Base-by-base conservation (phyloP, 53 echinoderm and acorn worm species). In the Luidia sarsii region DNA sequence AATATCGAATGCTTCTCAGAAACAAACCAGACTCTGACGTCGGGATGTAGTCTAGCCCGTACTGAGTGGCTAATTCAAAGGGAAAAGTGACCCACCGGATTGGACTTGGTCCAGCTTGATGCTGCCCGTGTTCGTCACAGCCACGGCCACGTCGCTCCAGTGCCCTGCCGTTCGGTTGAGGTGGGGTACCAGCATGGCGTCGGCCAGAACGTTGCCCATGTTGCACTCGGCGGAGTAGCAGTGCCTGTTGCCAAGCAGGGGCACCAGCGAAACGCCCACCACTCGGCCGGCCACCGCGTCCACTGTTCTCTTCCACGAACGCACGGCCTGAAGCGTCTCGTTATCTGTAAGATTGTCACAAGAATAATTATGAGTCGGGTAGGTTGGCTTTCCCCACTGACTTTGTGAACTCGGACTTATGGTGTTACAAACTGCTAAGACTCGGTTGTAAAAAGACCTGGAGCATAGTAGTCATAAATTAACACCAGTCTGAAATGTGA, bases 211-310 rank as follows among this genome's bases (percentile, higher is more conserved):
- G 67, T 91, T 89, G 0, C 91, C 97, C 79, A 93, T 72, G 63
- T 81, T 97, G 70, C 97, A 97, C 59, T 97, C 99, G 49, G 57
- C 62, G 10, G 71, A 68, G 1, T 88, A 86, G 68, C 99, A 99
- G 38, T 68, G 65, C 20, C 67, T 55, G 33, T 83, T 65, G 11
- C 91, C 99, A 24, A 77, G 83, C n/a, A 94, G 82, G 34, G 70
- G 71, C 13, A 83, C 83, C 75, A 83, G 81, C 28, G 91, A 67
- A 33, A 65, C 50, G 1, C 97, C 97, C 22, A 93, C 80, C 14
- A 93, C 84, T 3, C 91, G 51, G 33, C 50, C 73, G 45, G 91
- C 84, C 20, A 80, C 59, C 35, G 43, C 55, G 36, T 86, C 75
- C 14, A 93, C 93, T 3, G 59, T 33, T 7, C 46, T 38, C 11